These are phyloP conservation scores for Turritopsis rubra DNA, from an alignment of 30 jellyfish, hydroid and myxozoan species.

Conservation along the genomic window DNA sequence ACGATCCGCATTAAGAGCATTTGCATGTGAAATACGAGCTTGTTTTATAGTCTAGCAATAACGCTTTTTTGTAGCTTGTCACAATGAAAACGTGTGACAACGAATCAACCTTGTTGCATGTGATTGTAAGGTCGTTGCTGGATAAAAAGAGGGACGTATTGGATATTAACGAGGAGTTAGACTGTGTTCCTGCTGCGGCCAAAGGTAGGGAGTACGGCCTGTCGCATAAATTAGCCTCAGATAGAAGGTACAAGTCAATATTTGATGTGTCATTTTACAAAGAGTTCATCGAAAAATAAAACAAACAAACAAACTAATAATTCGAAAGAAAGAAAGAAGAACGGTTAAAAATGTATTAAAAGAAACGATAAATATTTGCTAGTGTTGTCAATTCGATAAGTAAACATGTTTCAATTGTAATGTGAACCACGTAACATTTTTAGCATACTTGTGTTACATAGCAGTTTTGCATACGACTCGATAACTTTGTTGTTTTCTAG, in stretches of 20 bases:
- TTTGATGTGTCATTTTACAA: not conserved
- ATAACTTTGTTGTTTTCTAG: constrained; percentile 27
- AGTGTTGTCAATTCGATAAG: not conserved
- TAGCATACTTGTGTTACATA: not conserved
- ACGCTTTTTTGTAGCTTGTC: constrained; percentile 49
- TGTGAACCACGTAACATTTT: not conserved
- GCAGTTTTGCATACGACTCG: not conserved
- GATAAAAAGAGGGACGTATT: constrained; percentile 59
- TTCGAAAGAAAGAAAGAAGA: not conserved
- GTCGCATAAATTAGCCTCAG: not conserved
- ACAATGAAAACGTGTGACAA: constrained; percentile 81
- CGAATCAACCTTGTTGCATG: constrained; percentile 81
- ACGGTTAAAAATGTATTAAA: not conserved
- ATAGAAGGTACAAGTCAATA: not conserved
- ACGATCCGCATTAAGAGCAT: no score
- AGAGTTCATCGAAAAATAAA: not conserved
- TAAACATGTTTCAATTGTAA: not conserved
- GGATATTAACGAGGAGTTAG: constrained; percentile 62
- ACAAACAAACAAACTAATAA: not conserved
- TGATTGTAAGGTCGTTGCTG: constrained; percentile 52
- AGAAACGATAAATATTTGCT: not conserved
- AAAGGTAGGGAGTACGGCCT: constrained; percentile 45
- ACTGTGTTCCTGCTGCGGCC: constrained; percentile 74
- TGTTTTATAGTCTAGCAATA: no score
- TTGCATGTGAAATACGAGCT: no score